phyloP scores from a whole-genome alignment of 2,113 vertebrate species.

The Nicator chloris region DNA sequence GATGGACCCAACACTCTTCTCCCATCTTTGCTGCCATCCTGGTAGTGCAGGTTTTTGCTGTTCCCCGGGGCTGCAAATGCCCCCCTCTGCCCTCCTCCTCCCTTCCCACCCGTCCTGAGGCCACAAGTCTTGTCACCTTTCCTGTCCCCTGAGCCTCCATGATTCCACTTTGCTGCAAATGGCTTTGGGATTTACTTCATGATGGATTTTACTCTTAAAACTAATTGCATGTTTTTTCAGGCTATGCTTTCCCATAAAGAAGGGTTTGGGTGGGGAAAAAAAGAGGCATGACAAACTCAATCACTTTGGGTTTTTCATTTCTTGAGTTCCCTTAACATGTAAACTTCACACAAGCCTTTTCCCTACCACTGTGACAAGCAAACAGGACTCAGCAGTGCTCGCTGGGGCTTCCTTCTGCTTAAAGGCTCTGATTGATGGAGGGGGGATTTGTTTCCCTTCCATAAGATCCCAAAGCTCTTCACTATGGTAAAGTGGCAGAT shows the following conservation, averaged over 20 bases:
- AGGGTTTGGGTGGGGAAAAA: fast-evolving
- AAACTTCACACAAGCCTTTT: not conserved
- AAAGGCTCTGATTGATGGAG: not conserved
- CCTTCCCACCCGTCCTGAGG: not conserved
- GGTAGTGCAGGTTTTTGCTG: fast-evolving
- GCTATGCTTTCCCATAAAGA: not conserved
- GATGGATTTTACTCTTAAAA: not conserved
- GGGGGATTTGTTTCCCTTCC: not conserved
- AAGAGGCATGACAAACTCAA: not conserved
- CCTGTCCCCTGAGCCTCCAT: not conserved
- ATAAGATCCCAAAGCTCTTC: not conserved
- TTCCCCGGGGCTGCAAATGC: not conserved
- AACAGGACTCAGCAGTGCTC: not conserved
- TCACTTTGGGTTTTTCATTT: not conserved
- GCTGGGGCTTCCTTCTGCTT: not conserved
- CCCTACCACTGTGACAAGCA: not conserved
- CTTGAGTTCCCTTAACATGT: not conserved
- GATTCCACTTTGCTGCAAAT: not conserved
- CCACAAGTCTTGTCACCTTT: fast-evolving
- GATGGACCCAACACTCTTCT: not conserved
- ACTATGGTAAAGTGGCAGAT: not conserved
- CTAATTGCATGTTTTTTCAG: not conserved
- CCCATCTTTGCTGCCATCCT: not conserved
- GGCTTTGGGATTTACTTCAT: not conserved
- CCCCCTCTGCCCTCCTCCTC: not conserved